Evolutionary conservation across 2,797 vertebrate species (phyloP), one percentile per base, ranked within the genome.

Genomic region (Sebastes aleutianus): DNA sequence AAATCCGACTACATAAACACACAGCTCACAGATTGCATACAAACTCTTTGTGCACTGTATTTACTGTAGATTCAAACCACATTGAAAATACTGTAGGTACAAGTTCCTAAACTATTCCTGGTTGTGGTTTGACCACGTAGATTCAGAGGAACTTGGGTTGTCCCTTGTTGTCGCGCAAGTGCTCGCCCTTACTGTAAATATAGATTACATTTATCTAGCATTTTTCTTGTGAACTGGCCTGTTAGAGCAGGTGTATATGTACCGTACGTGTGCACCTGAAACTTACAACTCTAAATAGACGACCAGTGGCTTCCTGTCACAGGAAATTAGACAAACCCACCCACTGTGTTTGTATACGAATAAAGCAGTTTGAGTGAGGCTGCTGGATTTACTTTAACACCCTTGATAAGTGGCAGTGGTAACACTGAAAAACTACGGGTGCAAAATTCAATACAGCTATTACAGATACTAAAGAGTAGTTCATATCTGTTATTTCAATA

Each of bases 301-400:
- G 3, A 53, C 14, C n/a, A 10, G 20, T 18, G 1, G 20, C 26
- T 85, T 88, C 76, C 63, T 87, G 64, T 62, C 22, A 68, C 7
- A 78, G 84, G 58, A 76, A 86, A 59, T 69, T 2, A 70, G 12
- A 57, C 9, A 61, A 71, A 58, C 24, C 4, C 31, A 61, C 26
- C 8, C 9, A 31, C 5, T 36, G n/a, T 80, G 31, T 54, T 77
- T 66, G 31, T 24, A 2, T 8, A 27, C 3, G 63, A 50, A 24
- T 67, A 1, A 9, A 32, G 20, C 9, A 39, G 43, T 64, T 20
- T 32, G 26, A 58, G 7, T 58, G 8, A 54, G n/a, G 16, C n/a
- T 43, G 10, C 18, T 61, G 16, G 34, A 54, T 65, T 70, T 64
- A 10, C 10, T 26, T 39, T 27, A 10, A 68, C 39, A 54, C 1